Conservation (phyloP, 2,113 vertebrate species). For the Vombatus ursinus region DNA sequence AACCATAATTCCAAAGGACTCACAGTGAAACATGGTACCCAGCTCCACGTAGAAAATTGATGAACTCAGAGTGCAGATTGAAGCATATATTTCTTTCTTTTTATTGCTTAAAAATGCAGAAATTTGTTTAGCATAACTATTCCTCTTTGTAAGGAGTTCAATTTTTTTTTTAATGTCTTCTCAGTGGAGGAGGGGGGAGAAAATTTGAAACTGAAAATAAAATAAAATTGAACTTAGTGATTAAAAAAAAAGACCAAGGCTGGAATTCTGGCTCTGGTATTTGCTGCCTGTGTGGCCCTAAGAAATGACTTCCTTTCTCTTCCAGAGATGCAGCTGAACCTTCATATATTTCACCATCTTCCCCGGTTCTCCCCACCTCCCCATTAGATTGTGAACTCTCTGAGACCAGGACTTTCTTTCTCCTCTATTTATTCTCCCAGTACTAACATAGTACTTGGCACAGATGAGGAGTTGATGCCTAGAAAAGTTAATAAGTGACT, state of each 20-base stretch:
- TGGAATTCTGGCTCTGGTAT: background rate
- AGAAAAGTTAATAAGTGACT: background rate
- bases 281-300: background rate
- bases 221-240: background rate
- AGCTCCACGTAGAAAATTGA: background rate
- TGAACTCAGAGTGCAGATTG: background rate
- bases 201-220: background rate
- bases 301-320: background rate
- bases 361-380: no score
- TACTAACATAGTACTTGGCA: background rate
- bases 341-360: no score
- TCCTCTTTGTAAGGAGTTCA: background rate
- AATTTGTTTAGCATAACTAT: background rate
- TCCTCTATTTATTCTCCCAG: background rate
- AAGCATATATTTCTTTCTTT: background rate
- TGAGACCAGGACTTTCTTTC: background rate
- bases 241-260: background rate
- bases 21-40: no score
- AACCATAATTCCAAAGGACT: background rate
- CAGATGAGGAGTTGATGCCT: background rate
- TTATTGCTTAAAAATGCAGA: background rate
- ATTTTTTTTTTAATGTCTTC: background rate
- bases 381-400: background rate
- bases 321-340: background rate
- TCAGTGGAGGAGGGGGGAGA: background rate